A percentile compares a stretch with the other conserved stretches of the same genome.
phyloP scores from a whole-genome alignment of 2,113 vertebrate genomes.

The Rafetus swinhoei region DNA sequence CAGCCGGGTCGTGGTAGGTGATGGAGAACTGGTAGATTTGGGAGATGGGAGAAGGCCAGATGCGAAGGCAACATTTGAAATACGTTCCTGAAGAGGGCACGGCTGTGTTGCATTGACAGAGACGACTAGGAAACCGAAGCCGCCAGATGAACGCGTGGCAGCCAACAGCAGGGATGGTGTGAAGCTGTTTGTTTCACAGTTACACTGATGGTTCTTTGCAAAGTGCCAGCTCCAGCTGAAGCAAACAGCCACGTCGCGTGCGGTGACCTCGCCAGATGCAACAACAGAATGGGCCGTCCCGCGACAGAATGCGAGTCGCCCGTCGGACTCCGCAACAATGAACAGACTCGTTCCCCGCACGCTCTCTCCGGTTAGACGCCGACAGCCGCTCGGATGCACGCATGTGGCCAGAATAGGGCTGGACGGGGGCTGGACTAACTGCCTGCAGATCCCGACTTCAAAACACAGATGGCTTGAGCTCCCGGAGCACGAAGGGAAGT shows the following conservation, averaged over 20 bases:
- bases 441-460: neutral
- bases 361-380: no score
- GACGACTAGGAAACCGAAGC: fast-evolving
- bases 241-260: neutral
- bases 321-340: neutral
- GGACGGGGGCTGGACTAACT: neutral
- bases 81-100: fast-evolving
- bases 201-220: neutral
- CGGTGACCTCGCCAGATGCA: neutral
- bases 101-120: fast-evolving
- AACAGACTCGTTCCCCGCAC: neutral
- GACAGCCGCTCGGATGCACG: neutral
- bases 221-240: neutral
- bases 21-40: neutral
- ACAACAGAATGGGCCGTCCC: neutral
- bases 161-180: fast-evolving
- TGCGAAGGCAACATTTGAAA: neutral
- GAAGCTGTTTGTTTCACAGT: neutral
- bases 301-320: no score
- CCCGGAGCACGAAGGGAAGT: neutral
- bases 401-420: no score
- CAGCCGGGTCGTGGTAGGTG: neutral
- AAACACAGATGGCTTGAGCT: neutral
- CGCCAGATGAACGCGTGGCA: neutral
- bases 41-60: neutral